Base-by-base conservation (phyloP, 2,888 invertebrate genomes). In the Drosophila hamatofila region DNA sequence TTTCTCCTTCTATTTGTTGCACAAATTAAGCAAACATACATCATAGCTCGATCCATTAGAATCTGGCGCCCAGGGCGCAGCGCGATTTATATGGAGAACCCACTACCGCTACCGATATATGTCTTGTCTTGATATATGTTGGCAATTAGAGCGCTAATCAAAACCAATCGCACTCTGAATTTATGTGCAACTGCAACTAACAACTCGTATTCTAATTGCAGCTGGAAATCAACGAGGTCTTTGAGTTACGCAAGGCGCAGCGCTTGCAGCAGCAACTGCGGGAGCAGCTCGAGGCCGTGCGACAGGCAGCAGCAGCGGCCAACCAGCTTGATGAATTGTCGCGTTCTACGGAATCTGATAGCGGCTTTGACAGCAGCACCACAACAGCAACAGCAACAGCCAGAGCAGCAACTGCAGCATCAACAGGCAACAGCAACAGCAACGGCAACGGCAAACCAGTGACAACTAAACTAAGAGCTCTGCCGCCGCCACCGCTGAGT, bases 151-250 rank as follows among this genome's bases (percentile, higher is more conserved):
- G 74, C 46, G 61, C 73, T 80, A 85, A 83, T 83, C 82, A 83
- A 83, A 83, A 80, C 83, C 67, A 80, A 84, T 83, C 78, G 63
- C 55, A 25, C 42, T 46, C 44, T 44, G 57, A 74, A 77, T 81
- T 76, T 84, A 82, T 82, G 74, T 72, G 67, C 76, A 49, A 61
- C 60, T 48, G 58, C 54, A 57, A 77, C 79, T 71, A 67, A 67
- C 72, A 75, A 75, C 69, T 79, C 63, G 57, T 70, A 74, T 78
- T 78, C 73, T 75, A 75, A 78, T 74, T 88, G 65, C 89, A 93
- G 93, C 90, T 90, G 72, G 93, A 93, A 91, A 93, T 93, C 88
- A 93, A 92, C 86, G 93, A 93, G 85, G 93, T 93, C 73, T 93
- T 93, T 78, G 93, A 93, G 80, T 85, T 91, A 67, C 91, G 92